Conservation (phyloP, 1,140 invertebrate species). For the Trichonephila clavipes region DNA sequence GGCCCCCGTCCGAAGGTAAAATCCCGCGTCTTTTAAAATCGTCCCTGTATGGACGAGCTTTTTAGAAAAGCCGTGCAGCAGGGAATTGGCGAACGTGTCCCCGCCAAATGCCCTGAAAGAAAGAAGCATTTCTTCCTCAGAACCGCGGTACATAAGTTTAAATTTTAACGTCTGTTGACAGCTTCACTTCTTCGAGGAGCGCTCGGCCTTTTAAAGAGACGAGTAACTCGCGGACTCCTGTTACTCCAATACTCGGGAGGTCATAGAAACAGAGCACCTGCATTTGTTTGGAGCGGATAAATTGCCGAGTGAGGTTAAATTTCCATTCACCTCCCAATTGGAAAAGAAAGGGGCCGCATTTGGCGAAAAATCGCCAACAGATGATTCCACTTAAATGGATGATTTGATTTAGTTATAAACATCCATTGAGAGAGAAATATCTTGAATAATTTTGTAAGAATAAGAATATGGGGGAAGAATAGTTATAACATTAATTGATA, state of each 20-base stretch:
- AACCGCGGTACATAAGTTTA: slow-evolving; percentile 71
- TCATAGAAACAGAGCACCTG: slow-evolving; percentile 66
- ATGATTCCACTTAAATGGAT: too few relatives aligned
- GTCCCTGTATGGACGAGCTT: slow-evolving; percentile 39
- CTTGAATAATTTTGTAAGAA: too few relatives aligned
- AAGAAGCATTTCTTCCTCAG: not conserved
- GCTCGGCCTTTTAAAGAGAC: slow-evolving; percentile 37
- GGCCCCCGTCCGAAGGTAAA: not conserved
- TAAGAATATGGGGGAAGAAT: too few relatives aligned
- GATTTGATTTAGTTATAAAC: too few relatives aligned
- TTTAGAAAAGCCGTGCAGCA: slow-evolving; percentile 30
- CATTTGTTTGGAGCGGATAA: slow-evolving; percentile 72
- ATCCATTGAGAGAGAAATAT: too few relatives aligned
- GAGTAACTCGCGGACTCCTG: slow-evolving; percentile 35
- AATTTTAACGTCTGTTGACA: slow-evolving; percentile 75
- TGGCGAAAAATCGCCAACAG: slow-evolving; percentile 49
- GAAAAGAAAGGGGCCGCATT: not conserved
- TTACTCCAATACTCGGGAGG: slow-evolving; percentile 64
- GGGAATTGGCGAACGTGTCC: slow-evolving; percentile 72
- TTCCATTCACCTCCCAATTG: slow-evolving; percentile 29
- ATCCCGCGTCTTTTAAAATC: slow-evolving; percentile 72
- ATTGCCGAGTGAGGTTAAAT: slow-evolving; percentile 70
- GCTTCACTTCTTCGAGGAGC: slow-evolving; percentile 51
- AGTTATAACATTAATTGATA: too few relatives aligned
- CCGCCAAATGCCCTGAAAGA: slow-evolving; percentile 50